Conservation (phyloP, 2,797 vertebrate genomes). For the Danio aesculapii region DNA sequence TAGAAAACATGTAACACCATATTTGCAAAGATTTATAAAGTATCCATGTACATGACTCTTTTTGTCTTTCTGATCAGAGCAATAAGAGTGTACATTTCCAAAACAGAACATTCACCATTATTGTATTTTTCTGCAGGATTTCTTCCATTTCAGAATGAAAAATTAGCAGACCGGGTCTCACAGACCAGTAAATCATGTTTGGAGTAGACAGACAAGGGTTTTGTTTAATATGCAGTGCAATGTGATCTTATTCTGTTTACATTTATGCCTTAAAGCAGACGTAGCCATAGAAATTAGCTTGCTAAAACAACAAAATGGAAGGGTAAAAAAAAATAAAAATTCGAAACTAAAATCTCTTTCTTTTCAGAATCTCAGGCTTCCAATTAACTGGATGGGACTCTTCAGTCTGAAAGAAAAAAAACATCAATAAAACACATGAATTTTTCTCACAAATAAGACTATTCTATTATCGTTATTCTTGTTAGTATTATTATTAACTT, state of each 20-base stretch:
- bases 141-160: background rate
- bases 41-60: background rate
- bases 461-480: no score
- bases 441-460: no score
- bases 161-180: background rate
- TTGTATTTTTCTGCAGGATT: background rate
- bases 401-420: slow-evolving; percentile 85
- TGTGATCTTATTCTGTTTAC: background rate
- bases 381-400: slow-evolving; percentile 97
- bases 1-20: no score
- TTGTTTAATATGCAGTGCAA: background rate
- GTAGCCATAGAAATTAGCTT: background rate
- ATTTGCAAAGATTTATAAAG: background rate
- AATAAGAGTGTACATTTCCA: background rate
- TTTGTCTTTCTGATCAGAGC: background rate
- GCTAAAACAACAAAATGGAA: slow-evolving; percentile 23
- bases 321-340: background rate
- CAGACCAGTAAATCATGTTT: background rate
- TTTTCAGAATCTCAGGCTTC: slow-evolving; percentile 99
- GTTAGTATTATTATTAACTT: background rate
- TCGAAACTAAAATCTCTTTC: slow-evolving; percentile 89
- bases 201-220: background rate
- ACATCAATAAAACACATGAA: background rate
- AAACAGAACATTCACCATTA: background rate
- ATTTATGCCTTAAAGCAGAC: background rate